Evolutionary conservation across 1,140 invertebrate species (phyloP), one percentile per base, ranked within the genome.

Genomic region (Proales similis): DNA sequence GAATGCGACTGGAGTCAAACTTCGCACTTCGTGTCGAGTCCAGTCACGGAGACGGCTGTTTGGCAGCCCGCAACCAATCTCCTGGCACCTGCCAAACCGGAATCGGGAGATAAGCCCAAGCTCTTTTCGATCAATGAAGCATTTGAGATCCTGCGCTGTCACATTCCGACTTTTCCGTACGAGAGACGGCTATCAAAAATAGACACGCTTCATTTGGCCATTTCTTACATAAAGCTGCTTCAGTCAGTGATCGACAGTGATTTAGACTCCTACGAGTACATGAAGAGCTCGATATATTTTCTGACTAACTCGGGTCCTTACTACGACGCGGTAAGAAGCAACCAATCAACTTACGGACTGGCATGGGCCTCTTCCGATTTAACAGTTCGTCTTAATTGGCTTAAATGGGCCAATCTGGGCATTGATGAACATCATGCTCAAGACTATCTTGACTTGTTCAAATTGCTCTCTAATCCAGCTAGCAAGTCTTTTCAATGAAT

Each of bases 161-260:
- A 95, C 76, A 92, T 97, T 9, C 94, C 94, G 20, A 98, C 94
- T 1, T 98, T 99, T 73, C 93, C 94, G 0, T 98, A 96, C 70
- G 94, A 98, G 74, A 97, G 97, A 72, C 81, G 94, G 0, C 80
- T 98, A 0, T 97, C 93, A 0, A 86, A 94, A 69, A 97, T 98
- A 68, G 94, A 98, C 78, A 97, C 94, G 0, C 78, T 98, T 0
- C 82, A 92, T 0, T 76, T 98, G 67, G 93, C 94, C 6, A 97
- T 97, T 66, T 95, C 92, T 7, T 98, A 99, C 75, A 98, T 99
- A 66, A 86, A 87, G 30, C 91, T 99, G 72, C 92, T 99, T 84
- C 83, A 86, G 46, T 90, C 94, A 71, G 75, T 94, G 11, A 76
- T 93, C 5, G 17, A 68, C 36, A 69, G 65, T 4, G 68, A 70